Percentiles rank a stretch among this genome's conserved stretches.
Conservation (phyloP, 2,113 vertebrate genomes). For the Brienomyrus longianalis region DNA sequence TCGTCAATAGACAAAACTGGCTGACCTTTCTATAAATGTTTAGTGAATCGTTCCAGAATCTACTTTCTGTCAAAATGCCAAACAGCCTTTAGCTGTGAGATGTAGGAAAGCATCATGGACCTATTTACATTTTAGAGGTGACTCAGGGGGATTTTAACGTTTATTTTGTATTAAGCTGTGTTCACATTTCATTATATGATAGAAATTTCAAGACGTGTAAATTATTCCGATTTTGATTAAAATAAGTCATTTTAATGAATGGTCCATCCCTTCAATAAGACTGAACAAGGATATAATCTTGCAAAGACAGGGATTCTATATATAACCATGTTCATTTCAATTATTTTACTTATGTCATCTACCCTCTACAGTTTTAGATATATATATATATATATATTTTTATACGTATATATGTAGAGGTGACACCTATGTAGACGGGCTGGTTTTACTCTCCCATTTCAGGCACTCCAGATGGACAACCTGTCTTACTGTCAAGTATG, state of each 20-base stretch:
- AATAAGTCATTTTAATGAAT: neutral
- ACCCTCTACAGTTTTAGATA: neutral
- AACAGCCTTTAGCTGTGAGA: slow-evolving; percentile 5
- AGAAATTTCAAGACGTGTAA: neutral
- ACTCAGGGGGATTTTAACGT: neutral
- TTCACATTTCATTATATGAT: neutral
- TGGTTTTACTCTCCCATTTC: neutral
- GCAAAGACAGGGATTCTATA: neutral
- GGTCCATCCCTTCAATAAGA: neutral
- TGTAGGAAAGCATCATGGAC: neutral
- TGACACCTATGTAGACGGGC: neutral
- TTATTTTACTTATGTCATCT: neutral
- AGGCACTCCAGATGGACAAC: neutral
- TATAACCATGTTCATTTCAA: neutral
- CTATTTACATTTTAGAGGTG: neutral
- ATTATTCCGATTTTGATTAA: neutral
- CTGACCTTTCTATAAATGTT: slow-evolving; percentile 33
- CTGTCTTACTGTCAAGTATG: neutral
- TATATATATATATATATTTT: neutral
- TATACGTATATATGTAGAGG: neutral
- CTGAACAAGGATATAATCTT: neutral
- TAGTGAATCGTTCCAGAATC: slow-evolving; percentile 1
- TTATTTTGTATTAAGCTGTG: neutral
- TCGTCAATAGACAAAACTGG: slow-evolving; percentile 38
- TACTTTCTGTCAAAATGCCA: slow-evolving; percentile 15